Conservation (phyloP, 2,797 vertebrate species). For the Somateria mollissima region DNA sequence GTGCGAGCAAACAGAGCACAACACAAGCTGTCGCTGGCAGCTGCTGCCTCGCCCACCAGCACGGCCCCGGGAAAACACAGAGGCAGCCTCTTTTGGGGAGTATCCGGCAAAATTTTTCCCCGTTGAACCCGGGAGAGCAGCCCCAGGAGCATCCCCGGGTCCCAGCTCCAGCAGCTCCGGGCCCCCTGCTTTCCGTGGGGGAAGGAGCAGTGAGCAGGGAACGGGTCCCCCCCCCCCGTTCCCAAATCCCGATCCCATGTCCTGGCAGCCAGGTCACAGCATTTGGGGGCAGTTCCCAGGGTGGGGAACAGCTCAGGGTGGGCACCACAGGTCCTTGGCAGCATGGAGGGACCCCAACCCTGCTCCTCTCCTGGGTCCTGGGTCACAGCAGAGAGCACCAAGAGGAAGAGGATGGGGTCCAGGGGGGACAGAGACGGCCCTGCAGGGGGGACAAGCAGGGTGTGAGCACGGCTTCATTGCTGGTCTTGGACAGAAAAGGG, state of each 20-base stretch:
- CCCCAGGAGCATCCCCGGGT: background rate
- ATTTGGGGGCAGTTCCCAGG: background rate
- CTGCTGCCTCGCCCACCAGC: background rate
- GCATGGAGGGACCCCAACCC: no score
- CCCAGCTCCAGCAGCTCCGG: background rate
- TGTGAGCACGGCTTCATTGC: background rate
- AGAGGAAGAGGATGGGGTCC: background rate
- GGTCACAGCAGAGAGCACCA: background rate
- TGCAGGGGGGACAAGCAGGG: background rate
- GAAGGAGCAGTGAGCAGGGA: background rate
- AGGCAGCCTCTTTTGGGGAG: background rate
- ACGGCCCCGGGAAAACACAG: background rate
- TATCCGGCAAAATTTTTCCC: rapidly evolving
- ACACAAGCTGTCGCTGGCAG: slow-evolving; percentile 2
- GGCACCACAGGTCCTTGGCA: no score
- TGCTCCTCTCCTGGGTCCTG: background rate
- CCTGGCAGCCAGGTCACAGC: background rate
- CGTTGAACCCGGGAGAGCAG: background rate
- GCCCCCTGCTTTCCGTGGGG: background rate
- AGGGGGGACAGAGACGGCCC: rapidly evolving
- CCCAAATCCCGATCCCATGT: no score
- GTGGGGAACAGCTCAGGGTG: background rate
- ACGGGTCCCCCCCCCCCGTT: background rate
- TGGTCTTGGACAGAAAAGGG: background rate
- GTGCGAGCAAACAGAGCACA: background rate